These are phyloP conservation scores for Rhodeus uyekii DNA, from an alignment of 2,797 vertebrate genomes.

Conservation along the genomic window DNA sequence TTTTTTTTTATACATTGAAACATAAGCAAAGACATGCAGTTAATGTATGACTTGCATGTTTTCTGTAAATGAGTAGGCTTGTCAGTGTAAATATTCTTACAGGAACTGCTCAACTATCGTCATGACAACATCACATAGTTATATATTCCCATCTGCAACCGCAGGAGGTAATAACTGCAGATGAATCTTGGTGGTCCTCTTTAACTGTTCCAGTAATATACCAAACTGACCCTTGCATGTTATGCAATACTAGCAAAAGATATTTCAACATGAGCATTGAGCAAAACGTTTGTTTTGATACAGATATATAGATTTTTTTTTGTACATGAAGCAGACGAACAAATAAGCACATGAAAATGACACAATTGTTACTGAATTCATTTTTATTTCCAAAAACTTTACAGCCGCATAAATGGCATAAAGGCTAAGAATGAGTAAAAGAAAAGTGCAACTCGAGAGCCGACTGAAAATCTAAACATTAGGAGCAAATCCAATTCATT, in stretches of 20 bases:
- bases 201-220: conserved; percentile 40
- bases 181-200: conserved; percentile 36
- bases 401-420: conserved; percentile 40
- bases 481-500: conserved; percentile 10
- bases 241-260: conserved; percentile 22
- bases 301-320: background rate
- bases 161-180: conserved; percentile 42
- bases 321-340: background rate
- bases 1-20: background rate
- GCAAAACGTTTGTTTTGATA: background rate
- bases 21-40: background rate
- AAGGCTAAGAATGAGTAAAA: conserved; percentile 11
- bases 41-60: conserved; percentile 1
- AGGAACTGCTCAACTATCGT: conserved; percentile 34
- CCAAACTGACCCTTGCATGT: conserved; percentile 40
- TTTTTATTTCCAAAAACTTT: conserved; percentile 36
- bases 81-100: conserved; percentile 16
- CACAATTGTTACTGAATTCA: background rate
- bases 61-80: conserved; percentile 26
- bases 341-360: background rate
- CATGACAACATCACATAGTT: conserved; percentile 43
- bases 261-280: background rate
- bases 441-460: conserved; percentile 31
- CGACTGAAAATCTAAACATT: background rate
- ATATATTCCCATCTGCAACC: conserved; percentile 33